These are phyloP conservation scores for Prosopocoilus inquinatus DNA, from an alignment of 2,888 invertebrate genomes.

Conservation along the genomic window DNA sequence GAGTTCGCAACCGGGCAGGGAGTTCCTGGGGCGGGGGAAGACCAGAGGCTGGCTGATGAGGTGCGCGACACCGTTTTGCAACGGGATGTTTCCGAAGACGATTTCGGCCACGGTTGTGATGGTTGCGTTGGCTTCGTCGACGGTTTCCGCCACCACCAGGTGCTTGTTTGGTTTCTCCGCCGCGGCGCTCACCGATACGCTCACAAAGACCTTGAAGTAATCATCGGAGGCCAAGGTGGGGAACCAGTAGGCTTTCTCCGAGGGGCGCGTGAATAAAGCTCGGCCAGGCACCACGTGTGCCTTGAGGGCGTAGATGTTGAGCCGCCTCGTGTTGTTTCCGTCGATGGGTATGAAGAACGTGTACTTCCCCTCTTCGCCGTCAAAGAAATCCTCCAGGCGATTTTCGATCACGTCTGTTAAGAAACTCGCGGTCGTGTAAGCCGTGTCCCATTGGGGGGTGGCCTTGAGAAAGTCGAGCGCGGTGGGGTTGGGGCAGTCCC, in stretches of 20 bases:
- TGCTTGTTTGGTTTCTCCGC: slow-evolving; percentile 58
- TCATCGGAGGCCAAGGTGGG: slow-evolving; percentile 78
- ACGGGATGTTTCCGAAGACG: slow-evolving; percentile 82
- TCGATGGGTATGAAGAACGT: slow-evolving; percentile 90
- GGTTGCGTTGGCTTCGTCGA: slow-evolving; percentile 69
- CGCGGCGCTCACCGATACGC: neutral
- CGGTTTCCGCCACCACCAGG: slow-evolving; percentile 78
- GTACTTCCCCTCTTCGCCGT: slow-evolving; percentile 65
- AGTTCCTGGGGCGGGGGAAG: slow-evolving; percentile 76
- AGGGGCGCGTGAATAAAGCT: slow-evolving; percentile 81
- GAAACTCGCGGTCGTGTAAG: slow-evolving; percentile 21
- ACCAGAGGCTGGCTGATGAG: slow-evolving; percentile 85
- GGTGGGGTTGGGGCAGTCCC: slow-evolving; percentile 63
- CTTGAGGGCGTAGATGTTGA: slow-evolving; percentile 78
- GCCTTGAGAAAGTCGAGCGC: slow-evolving; percentile 74
- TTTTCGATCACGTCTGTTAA: slow-evolving; percentile 49
- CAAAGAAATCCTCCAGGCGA: slow-evolving; percentile 69
- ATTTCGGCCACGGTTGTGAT: slow-evolving; percentile 83
- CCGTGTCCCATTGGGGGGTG: slow-evolving; percentile 42
- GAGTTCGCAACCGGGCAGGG: slow-evolving; percentile 82
- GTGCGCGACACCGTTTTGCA: slow-evolving; percentile 88
- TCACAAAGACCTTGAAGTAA: slow-evolving; percentile 72
- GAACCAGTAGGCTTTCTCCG: slow-evolving; percentile 67
- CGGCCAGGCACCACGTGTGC: slow-evolving; percentile 83
- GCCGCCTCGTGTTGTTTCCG: slow-evolving; percentile 53